Percentiles rank a stretch among this genome's conserved stretches.
phyloP scores from a whole-genome alignment of 2,888 invertebrate species.

The Epinotia ramella region DNA sequence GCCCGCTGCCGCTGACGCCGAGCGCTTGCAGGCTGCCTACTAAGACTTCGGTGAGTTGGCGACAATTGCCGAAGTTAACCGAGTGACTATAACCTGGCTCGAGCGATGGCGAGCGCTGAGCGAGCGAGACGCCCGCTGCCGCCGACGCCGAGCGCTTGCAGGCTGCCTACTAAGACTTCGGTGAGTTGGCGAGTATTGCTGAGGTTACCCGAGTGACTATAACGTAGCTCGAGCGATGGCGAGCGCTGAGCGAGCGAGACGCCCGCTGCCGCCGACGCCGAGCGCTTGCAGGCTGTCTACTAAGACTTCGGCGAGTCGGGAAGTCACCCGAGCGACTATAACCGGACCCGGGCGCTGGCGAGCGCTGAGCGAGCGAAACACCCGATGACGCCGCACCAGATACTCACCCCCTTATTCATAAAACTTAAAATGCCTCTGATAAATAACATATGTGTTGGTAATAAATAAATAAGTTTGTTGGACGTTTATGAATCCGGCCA shows the following conservation, averaged over 20 bases:
- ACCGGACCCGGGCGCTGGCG: slow-evolving; percentile 43
- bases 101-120: slow-evolving; percentile 46
- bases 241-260: slow-evolving; percentile 52
- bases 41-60: background rate
- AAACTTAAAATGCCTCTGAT: no score
- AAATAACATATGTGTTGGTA: no score
- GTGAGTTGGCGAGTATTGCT: background rate
- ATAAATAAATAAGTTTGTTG: no score
- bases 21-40: slow-evolving; percentile 50
- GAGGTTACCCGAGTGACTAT: slow-evolving; percentile 15
- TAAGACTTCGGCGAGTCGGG: background rate
- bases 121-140: slow-evolving; percentile 66
- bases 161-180: background rate
- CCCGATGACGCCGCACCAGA: slow-evolving; percentile 65
- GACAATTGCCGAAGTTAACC: slow-evolving; percentile 4
- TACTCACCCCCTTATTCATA: no score
- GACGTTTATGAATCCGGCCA: no score
- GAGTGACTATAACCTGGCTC: slow-evolving; percentile 20
- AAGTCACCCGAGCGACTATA: slow-evolving; percentile 15
- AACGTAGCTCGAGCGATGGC: slow-evolving; percentile 38
- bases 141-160: slow-evolving; percentile 64
- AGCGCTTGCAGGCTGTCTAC: slow-evolving; percentile 50
- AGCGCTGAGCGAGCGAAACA: slow-evolving; percentile 54
- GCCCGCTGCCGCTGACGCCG: slow-evolving; percentile 72
- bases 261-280: slow-evolving; percentile 72